Percentiles rank a stretch among this genome's conserved stretches.
Evolutionary conservation across 2,888 invertebrate species (phyloP).

Genomic region (Agrotis segetum): DNA sequence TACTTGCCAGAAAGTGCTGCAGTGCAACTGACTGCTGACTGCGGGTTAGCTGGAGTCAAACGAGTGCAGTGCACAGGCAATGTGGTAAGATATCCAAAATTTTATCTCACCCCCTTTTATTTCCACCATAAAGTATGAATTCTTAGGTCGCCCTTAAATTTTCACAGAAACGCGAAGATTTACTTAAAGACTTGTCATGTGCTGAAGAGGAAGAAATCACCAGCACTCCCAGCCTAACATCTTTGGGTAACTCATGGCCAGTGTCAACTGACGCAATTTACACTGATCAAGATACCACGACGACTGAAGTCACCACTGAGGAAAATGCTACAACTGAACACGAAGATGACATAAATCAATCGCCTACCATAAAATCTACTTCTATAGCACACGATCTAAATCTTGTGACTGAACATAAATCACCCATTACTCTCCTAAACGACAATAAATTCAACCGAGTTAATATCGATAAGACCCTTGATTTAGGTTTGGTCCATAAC

Average conservation of each 20-base stretch:
- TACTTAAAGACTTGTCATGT: slow-evolving; percentile 91
- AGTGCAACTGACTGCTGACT: slow-evolving; percentile 94
- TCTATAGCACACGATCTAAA: slow-evolving; percentile 61
- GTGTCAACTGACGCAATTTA: slow-evolving; percentile 71
- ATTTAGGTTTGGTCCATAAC: slow-evolving; percentile 70
- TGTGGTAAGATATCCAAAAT: slow-evolving; percentile 89
- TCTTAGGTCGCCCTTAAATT: slow-evolving; percentile 17
- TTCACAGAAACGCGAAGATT: slow-evolving; percentile 91
- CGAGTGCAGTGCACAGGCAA: slow-evolving; percentile 94
- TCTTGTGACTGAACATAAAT: slow-evolving; percentile 52
- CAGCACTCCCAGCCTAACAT: slow-evolving; percentile 69
- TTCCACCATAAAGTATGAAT: not conserved
- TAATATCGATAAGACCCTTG: slow-evolving; percentile 72
- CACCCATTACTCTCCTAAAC: slow-evolving; percentile 50
- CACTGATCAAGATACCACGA: slow-evolving; percentile 76
- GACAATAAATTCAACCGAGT: slow-evolving; percentile 67
- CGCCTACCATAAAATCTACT: slow-evolving; percentile 67
- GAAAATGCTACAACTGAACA: slow-evolving; percentile 77
- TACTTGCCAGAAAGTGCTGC: slow-evolving; percentile 95
- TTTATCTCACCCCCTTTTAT: not conserved
- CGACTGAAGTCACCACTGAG: slow-evolving; percentile 76
- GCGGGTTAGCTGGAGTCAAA: slow-evolving; percentile 94
- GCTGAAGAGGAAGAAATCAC: slow-evolving; percentile 86
- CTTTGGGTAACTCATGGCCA: slow-evolving; percentile 72
- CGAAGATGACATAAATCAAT: slow-evolving; percentile 74